Base-by-base conservation (phyloP, 2,888 invertebrate species). In the Eilema depressum region DNA sequence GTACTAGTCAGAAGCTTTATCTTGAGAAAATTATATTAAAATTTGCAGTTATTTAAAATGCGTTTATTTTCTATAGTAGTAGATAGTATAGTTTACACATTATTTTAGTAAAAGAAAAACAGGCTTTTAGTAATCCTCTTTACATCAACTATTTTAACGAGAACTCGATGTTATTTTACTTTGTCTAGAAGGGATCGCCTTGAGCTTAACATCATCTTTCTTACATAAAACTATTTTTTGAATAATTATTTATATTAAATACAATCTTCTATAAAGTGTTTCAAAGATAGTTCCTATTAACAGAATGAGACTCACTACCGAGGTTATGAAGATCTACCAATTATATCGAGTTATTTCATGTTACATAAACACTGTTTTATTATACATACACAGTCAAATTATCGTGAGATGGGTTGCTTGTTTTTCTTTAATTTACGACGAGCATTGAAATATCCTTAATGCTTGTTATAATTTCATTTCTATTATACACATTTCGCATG, bases 1-100 rank as follows among this genome's bases (percentile, higher is more conserved):
- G 81, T 83, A 79, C 76, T 80, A 80, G 79, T 81, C 81, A 80
- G 83, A 75, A 80, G 80, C 80, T 84, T 82, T 83, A 80, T 75
- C 75, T 72, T 69, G 79, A 75, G 79, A 77, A 79, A 81, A 84
- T 79, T 78, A 72, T n/a, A n/a, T n/a, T n/a, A n/a, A n/a, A 81
- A 75, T 79, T 82, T 77, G 77, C 70, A 78, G 72, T 67, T 69
- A 37, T 68, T 74, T 33, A 20, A 26, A 14, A 33, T 11, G 20
- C 1, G n/a, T 62, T 7, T 17, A 10, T 41, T 41, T 28, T 53
- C 47, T 74, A 57, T 33, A 1, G n/a, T 12, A 20, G 41, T 41
- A n/a, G n/a, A 17, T 41, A 41, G 17, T 41, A 17, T 2, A 14
- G 33, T 37, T 37, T 12, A 12, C 12, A 37, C 12, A 37, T 37